Conservation (phyloP, 2,113 vertebrate genomes). For the Pseudorhombus dupliciocellatus region DNA sequence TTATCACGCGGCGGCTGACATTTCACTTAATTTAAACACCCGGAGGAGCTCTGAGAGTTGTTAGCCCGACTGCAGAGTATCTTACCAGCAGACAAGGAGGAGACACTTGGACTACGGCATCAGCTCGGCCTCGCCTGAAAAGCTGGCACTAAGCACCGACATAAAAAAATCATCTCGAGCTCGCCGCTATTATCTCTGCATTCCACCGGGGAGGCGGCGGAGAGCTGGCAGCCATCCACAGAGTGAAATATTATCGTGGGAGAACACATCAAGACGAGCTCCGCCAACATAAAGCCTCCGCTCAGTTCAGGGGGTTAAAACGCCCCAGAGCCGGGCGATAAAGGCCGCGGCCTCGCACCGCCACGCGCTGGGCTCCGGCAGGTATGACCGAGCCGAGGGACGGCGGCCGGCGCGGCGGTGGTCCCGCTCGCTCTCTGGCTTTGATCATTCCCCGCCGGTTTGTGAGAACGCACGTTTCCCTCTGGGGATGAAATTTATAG, state of each 20-base stretch:
- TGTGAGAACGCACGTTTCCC: slow-evolving; percentile 20
- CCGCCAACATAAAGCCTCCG: slow-evolving; percentile 43
- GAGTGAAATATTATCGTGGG: slow-evolving; percentile 69
- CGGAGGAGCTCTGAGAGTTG: slow-evolving; percentile 5
- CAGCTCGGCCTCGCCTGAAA: slow-evolving; percentile 27
- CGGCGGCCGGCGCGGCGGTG: slow-evolving; percentile 43
- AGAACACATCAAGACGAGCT: slow-evolving; percentile 53
- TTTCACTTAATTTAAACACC: slow-evolving; percentile 28
- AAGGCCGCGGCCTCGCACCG: slow-evolving; percentile 22
- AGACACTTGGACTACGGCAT: slow-evolving; percentile 4
- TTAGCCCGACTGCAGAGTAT: background rate
- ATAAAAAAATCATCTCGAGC: slow-evolving; percentile 56
- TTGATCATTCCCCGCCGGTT: slow-evolving; percentile 44
- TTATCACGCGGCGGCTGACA: slow-evolving; percentile 4
- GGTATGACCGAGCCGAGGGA: slow-evolving; percentile 54
- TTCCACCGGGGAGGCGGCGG: slow-evolving; percentile 53
- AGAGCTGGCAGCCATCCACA: slow-evolving; percentile 54
- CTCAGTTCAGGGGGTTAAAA: slow-evolving; percentile 59
- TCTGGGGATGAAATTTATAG: slow-evolving; percentile 55
- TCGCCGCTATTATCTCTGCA: slow-evolving; percentile 62
- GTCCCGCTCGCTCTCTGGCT: slow-evolving; percentile 40
- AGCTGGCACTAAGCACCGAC: slow-evolving; percentile 50
- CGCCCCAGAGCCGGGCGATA: slow-evolving; percentile 61
- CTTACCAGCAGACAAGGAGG: background rate
- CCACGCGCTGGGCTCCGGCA: slow-evolving; percentile 50